Conservation (phyloP, 2,113 vertebrate genomes). For the Nothocercus julius region DNA sequence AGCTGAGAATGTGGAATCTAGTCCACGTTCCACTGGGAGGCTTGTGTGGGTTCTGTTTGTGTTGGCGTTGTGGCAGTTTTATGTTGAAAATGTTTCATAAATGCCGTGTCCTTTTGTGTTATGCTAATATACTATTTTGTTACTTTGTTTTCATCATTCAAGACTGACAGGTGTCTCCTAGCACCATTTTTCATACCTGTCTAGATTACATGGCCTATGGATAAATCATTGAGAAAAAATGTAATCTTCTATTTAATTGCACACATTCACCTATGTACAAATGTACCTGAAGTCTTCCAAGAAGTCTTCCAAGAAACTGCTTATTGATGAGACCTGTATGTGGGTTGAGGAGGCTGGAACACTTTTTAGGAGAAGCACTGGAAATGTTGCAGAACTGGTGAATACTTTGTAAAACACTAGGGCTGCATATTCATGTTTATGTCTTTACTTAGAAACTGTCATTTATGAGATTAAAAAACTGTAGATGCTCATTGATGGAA, state of each 20-base stretch:
- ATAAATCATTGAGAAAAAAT: neutral
- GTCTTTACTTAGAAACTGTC: neutral
- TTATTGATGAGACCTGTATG: neutral
- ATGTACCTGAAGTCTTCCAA: neutral
- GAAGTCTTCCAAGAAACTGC: fast-evolving
- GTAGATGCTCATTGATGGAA: neutral
- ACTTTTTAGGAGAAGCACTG: neutral
- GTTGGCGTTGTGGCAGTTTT: neutral
- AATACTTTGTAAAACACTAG: neutral
- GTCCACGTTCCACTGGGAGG: neutral
- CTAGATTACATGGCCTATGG: neutral
- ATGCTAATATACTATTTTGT: neutral
- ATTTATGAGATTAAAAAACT: neutral
- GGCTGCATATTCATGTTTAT: neutral
- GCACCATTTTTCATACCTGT: neutral
- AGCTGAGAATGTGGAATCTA: neutral
- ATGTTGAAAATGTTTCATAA: neutral
- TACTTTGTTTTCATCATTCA: neutral
- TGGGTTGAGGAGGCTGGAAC: neutral
- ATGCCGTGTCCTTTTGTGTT: neutral
- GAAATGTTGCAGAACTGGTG: neutral
- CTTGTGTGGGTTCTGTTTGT: neutral
- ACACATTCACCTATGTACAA: neutral
- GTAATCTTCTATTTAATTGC: too few species aligned
- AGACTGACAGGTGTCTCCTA: neutral